Base-by-base conservation (phyloP, 2,113 vertebrate genomes). In the Ibidorhyncha struthersii region DNA sequence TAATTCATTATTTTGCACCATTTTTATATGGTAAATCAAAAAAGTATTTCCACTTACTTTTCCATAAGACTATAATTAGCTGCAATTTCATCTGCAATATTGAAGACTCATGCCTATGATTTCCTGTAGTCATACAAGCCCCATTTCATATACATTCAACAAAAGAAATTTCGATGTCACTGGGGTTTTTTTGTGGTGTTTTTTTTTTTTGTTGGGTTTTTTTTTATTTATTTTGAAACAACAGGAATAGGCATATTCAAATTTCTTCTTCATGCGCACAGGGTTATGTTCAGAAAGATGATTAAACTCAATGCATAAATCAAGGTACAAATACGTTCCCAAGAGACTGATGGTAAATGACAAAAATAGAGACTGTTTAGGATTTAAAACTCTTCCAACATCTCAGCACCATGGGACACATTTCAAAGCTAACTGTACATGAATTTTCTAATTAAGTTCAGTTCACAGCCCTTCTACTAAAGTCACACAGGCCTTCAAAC, bases 231-330 rank as follows among this genome's bases (percentile, higher is more conserved):
- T 21, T 20, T 58, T 92, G 82, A 90, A 95, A 93, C 36, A 96
- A 89, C 13, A 93, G 36, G 25, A 94, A 95, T 36, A 82, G 69
- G 67, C 69, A 86, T 73, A 93, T 69, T 80, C 61, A 79, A 45
- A 94, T 93, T 93, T 96, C 86, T 81, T 95, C 81, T 69, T 61
- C n/a, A 47, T 53, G 10, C 22, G 66, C 74, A 82, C 21, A 81
- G 73, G 73, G 74, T 95, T 89, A 62, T 22, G 16, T 34, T 82
- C 14, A 4, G 52, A 91, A 90, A 12, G 14, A 18, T 45, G 45
- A 45, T 45, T 45, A 96, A 77, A 98, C 97, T 91, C 86, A 95
- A 95, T 70, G 63, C 63, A 92, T 89, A 95, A 96, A 87, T 81
- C 90, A 93, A 94, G 38, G 81, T 82, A 66, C 87, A 82, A 86